Evolutionary conservation across 53 echinoderm and acorn worm species (phyloP), one percentile per base, ranked within the genome.

Genomic region (Paracentrotus lividus): DNA sequence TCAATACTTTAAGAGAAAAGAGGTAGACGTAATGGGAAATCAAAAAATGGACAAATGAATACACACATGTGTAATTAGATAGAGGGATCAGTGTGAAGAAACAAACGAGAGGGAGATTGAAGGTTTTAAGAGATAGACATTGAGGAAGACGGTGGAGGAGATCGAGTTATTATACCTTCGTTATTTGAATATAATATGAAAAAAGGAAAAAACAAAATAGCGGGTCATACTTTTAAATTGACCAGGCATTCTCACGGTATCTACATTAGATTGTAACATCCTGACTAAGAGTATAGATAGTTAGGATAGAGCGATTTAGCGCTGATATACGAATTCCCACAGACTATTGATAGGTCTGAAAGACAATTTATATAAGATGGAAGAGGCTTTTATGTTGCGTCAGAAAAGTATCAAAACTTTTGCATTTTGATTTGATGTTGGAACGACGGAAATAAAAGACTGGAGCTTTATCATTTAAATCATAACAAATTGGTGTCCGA

Each of bases 231-330:
- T 27, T 64, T 29, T 31, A 29, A 64, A 64, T n/a, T n/a, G n/a
- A n/a, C n/a, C n/a, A n/a, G n/a, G n/a, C n/a, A n/a, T n/a, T n/a
- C n/a, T n/a, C n/a, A n/a, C 27, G 47, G 4, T 23, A 81, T 81
- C 81, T 81, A 26, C 81, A 23, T 44, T 81, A 81, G 81, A 81
- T 81, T 9, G 24, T 81, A 47, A 81, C 47, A n/a, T n/a, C n/a
- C n/a, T 12, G 1, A 81, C 47, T 81, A 24, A 81, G 44, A 26
- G 12, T 38, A 72, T 36, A 4, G 38, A 36, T n/a, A n/a, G n/a
- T n/a, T n/a, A n/a, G n/a, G n/a, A n/a, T 72, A 72, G 16, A 72
- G 32, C 12, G 21, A 14, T 23, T 38, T 26, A 57, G 6, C 42
- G n/a, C n/a, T 81, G 81, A 81, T 81, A 18, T 27, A 81, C 47